Conservation (phyloP, 1,140 invertebrate species). For the Mesaphorura yosii region DNA sequence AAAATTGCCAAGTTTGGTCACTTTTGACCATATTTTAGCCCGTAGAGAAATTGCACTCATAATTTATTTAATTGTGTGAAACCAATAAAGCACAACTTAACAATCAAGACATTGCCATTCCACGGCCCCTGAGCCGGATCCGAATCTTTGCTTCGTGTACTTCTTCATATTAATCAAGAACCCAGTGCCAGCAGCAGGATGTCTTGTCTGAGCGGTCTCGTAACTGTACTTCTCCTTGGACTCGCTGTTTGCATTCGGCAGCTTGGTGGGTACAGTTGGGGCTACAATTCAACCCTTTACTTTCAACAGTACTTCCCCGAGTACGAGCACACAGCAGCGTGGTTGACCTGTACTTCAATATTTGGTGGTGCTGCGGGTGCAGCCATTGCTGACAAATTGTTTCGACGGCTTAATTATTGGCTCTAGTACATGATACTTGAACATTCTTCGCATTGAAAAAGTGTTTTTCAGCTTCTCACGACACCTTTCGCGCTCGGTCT, state of each 20-base stretch:
- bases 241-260: slow-evolving; percentile 79
- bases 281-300: slow-evolving; percentile 79
- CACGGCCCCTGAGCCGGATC: not conserved
- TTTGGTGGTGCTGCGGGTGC: slow-evolving; percentile 72
- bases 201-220: no score
- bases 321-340: slow-evolving; percentile 73
- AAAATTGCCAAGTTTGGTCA: no score
- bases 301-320: slow-evolving; percentile 76
- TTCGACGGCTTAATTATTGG: slow-evolving; percentile 80
- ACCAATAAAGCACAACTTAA: not conserved
- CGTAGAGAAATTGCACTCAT: no score
- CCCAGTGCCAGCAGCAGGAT: no score
- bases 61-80: no score
- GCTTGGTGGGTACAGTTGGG: slow-evolving; percentile 74
- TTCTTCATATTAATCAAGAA: not conserved
- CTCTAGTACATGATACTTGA: no score
- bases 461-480: slow-evolving; percentile 57
- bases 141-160: slow-evolving; percentile 1
- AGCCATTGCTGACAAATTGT: slow-evolving; percentile 67
- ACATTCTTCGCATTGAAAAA: not conserved
- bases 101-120: slow-evolving; percentile 1
- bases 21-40: no score
- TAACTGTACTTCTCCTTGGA: slow-evolving; percentile 67
- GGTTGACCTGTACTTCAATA: slow-evolving; percentile 74
- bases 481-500: slow-evolving; percentile 81